Evolutionary conservation across 2,888 invertebrate genomes (phyloP), one percentile per base, ranked within the genome.

Genomic region (Acleris cristana): DNA sequence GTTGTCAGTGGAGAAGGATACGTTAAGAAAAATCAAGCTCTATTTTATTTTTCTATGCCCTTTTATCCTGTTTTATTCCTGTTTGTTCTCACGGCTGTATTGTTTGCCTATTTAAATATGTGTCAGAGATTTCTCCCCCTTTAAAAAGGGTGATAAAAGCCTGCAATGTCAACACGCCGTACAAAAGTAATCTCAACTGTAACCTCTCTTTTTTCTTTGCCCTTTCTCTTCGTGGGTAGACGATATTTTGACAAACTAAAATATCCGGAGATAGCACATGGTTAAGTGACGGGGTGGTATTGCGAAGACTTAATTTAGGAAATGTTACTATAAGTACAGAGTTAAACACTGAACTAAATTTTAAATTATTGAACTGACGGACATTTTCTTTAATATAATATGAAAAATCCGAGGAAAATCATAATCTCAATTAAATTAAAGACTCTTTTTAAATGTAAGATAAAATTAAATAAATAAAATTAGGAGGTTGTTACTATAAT

Each of bases 51-150:
- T 69, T 63, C 67, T 69, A 40, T 26, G 51, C 49, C 69, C 69
- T 71, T 79, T 79, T 74, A 74, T 73, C 79, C 74, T 76, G 74
- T 83, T 82, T 76, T 79, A 79, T 81, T 84, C 84, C 77, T 85
- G 78, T 87, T 87, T 86, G 82, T 82, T 83, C 81, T 76, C 77
- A 73, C 76, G 70, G 75, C 77, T 80, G 80, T 87, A 85, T 85
- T 89, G 85, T 91, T 90, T 91, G 87, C 85, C 83, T 90, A 89
- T 92, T 90, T 90, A 92, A 92, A 91, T 92, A 88, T 88, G 87
- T 90, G 89, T 89, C 87, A 86, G 85, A 85, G 89, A 86, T 90
- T 89, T 89, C 84, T 84, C 85, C 89, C 86, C 86, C 79, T 81
- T 77, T 79, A 85, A 87, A 87, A 89, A 86, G 90, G 88, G 87